A percentile compares a stretch with the other conserved stretches of the same genome.
phyloP scores from a whole-genome alignment of 2,797 vertebrate species.

The Helarctos malayanus region DNA sequence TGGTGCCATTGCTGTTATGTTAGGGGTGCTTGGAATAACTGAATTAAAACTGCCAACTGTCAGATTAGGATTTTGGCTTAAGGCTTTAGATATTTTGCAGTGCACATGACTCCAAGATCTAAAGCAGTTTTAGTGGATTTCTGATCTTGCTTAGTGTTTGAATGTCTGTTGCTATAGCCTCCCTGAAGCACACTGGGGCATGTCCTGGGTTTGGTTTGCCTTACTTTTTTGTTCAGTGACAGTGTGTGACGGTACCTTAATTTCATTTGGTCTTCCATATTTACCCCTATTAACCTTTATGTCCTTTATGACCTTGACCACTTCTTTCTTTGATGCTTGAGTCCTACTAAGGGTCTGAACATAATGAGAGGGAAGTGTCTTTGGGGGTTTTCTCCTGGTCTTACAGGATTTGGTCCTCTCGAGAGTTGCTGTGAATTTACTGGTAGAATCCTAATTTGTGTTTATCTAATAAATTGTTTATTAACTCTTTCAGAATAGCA shows the following conservation, averaged over 20 bases:
- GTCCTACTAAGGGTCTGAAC: neutral
- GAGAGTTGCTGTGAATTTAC: slow-evolving; percentile 38
- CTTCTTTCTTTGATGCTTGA: slow-evolving; percentile 28
- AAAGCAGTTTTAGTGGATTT: neutral
- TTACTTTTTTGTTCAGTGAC: slow-evolving; percentile 23
- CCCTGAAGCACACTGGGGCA: accelerated
- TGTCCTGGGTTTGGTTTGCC: neutral
- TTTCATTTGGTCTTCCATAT: neutral
- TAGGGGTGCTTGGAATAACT: neutral
- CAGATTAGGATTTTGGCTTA: neutral
- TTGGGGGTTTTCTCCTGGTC: neutral
- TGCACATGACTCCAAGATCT: neutral
- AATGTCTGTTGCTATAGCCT: neutral
- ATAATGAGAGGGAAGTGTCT: accelerated
- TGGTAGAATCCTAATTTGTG: neutral
- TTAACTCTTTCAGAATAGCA: slow-evolving; percentile 27
- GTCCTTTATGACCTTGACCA: neutral
- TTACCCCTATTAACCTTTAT: neutral
- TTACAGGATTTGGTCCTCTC: neutral
- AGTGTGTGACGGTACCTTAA: neutral
- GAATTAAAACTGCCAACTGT: accelerated
- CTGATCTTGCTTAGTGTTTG: neutral
- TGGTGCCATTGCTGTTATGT: neutral
- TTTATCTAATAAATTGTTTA: neutral
- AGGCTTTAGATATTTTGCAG: neutral